Evolutionary conservation across 2,888 invertebrate genomes (phyloP).

Genomic region (Eudasyphora cyanicolor): DNA sequence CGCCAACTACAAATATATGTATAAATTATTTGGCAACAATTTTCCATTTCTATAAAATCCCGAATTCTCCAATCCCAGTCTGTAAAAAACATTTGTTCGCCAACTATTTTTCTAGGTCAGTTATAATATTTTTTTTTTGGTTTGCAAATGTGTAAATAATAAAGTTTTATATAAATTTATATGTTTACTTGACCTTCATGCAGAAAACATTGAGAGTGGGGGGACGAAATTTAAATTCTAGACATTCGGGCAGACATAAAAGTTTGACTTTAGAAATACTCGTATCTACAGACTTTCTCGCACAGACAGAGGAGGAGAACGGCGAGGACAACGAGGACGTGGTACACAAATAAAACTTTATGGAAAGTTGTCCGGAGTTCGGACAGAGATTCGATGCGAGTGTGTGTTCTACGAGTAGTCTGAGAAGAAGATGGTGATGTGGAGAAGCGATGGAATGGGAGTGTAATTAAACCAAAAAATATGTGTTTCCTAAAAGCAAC

Average conservation of each 20-base stretch:
- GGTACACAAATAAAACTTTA: too few relatives aligned
- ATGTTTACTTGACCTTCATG: conserved; percentile 57
- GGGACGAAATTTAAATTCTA: conserved; percentile 43
- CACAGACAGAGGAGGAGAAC: neutral
- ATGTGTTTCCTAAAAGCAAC: neutral
- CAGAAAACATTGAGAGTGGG: neutral
- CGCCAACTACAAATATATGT: too few relatives aligned
- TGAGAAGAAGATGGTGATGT: neutral
- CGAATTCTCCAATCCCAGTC: too few relatives aligned
- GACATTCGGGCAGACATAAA: conserved; percentile 56
- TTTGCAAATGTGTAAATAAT: conserved; percentile 29
- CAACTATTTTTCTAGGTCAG: conserved; percentile 28
- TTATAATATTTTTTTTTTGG: conserved; percentile 1
- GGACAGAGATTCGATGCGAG: too few relatives aligned
- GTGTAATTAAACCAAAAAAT: conserved; percentile 42
- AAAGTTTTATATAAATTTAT: conserved; percentile 47
- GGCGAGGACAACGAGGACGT: too few relatives aligned
- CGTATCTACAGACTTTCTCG: neutral
- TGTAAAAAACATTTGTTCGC: too few relatives aligned
- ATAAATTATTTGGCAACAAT: too few relatives aligned
- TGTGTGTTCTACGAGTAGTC: too few relatives aligned
- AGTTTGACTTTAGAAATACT: conserved; percentile 46
- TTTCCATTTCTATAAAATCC: too few relatives aligned
- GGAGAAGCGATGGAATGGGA: too few relatives aligned
- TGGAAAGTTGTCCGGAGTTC: too few relatives aligned